A percentile compares a stretch with the other conserved stretches of the same genome.
These are phyloP conservation scores for Harpegnathos saltator DNA, from an alignment of 1,140 invertebrate genomes.

Conservation along the genomic window DNA sequence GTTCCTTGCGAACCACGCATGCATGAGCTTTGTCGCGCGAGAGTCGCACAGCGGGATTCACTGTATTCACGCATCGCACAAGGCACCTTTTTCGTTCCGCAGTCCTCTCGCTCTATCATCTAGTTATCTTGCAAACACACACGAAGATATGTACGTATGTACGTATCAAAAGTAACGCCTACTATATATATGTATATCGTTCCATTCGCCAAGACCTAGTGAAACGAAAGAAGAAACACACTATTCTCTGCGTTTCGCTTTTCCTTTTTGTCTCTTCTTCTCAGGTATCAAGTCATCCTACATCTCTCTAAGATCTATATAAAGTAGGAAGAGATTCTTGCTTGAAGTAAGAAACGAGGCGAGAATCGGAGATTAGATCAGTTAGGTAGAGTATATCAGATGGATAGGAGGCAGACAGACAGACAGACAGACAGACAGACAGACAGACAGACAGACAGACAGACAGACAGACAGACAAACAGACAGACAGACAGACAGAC, in stretches of 20 bases:
- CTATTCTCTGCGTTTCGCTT: constrained; percentile 17
- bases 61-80: constrained; percentile 3
- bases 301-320: constrained; percentile 50
- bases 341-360: constrained; percentile 68
- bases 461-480: constrained; percentile 72
- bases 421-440: constrained; percentile 59
- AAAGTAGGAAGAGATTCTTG: constrained; percentile 61
- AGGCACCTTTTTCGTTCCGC: constrained; percentile 47
- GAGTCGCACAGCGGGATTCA: background rate
- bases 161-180: constrained; percentile 31
- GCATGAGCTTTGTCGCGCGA: constrained; percentile 36
- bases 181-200: too few species aligned
- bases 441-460: constrained; percentile 68
- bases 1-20: constrained; percentile 46
- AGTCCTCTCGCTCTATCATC: constrained; percentile 46
- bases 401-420: constrained; percentile 71
- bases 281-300: constrained; percentile 2
- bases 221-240: constrained; percentile 50
- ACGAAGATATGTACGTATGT: constrained; percentile 13
- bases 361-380: constrained; percentile 68
- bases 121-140: constrained; percentile 40
- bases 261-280: constrained; percentile 15
- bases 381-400: constrained; percentile 65
- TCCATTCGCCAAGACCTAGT: constrained; percentile 63
- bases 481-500: constrained; percentile 74